These are phyloP conservation scores for Papilio helenus DNA, from an alignment of 1,140 invertebrate species.

Conservation along the genomic window DNA sequence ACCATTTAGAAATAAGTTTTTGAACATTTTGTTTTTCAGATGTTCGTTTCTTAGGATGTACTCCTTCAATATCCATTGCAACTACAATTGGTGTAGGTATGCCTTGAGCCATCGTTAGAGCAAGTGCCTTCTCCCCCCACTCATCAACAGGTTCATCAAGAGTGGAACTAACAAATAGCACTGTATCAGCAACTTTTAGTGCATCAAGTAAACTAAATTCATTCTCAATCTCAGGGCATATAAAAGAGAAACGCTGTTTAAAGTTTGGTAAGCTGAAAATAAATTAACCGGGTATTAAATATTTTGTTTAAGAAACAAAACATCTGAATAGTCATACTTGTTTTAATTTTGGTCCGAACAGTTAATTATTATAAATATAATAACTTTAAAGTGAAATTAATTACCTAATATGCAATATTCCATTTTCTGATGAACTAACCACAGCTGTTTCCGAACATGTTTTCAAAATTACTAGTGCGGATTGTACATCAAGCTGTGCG, in stretches of 20 bases:
- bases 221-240: conserved; percentile 88
- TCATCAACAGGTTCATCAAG: conserved; percentile 87
- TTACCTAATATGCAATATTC: conserved; percentile 89
- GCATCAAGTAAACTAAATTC: conserved; percentile 91
- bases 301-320: too few species aligned
- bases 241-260: conserved; percentile 93
- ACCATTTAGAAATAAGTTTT: conserved; percentile 89
- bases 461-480: conserved; percentile 86
- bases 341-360: too few species aligned
- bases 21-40: conserved; percentile 90
- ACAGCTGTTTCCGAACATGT: conserved; percentile 88
- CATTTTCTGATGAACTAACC: conserved; percentile 84
- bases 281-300: neutral
- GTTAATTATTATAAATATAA: too few species aligned
- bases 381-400: too few species aligned
- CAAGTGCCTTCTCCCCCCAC: conserved; percentile 89
- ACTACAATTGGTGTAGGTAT: conserved; percentile 91
- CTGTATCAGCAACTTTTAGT: conserved; percentile 92
- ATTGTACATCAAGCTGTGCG: conserved; percentile 85
- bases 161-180: conserved; percentile 89
- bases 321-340: too few species aligned
- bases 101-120: conserved; percentile 91
- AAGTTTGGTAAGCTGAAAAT: conserved; percentile 89
- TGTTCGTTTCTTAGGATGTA: conserved; percentile 89
- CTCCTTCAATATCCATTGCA: conserved; percentile 89